Percentiles rank a stretch among this genome's conserved stretches.
Evolutionary conservation across 2,113 vertebrate species (phyloP).

Genomic region (Ardeotis arabs): DNA sequence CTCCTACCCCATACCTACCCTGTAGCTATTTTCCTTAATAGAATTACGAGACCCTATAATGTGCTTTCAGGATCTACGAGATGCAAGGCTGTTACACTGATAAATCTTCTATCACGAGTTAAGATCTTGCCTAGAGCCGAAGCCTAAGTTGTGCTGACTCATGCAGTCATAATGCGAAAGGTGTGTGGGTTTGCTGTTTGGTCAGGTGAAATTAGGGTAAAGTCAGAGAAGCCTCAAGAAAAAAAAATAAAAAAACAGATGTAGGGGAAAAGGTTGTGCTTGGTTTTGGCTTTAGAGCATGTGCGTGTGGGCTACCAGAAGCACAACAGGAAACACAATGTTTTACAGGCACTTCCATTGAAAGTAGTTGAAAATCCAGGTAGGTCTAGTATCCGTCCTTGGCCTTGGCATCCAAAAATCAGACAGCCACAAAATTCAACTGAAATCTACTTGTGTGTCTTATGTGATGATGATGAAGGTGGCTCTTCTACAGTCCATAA

Average conservation of each 20-base stretch:
- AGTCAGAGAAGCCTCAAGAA: neutral
- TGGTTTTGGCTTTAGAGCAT: neutral
- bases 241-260: neutral
- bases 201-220: neutral
- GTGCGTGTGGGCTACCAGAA: neutral
- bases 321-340: accelerated
- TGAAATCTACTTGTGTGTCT: accelerated
- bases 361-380: neutral
- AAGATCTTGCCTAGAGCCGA: neutral
- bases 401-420: neutral
- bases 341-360: neutral
- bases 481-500: neutral
- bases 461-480: neutral
- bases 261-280: neutral
- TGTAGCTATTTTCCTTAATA: neutral
- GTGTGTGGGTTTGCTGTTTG: neutral
- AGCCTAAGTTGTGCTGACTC: neutral
- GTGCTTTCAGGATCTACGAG: neutral
- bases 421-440: neutral
- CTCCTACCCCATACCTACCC: neutral
- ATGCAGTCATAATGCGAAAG: accelerated
- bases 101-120: neutral
- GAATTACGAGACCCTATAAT: neutral
- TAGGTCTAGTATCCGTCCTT: neutral
- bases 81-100: neutral